Conservation (phyloP, 2,888 invertebrate genomes). For the Rhingia campestris region DNA sequence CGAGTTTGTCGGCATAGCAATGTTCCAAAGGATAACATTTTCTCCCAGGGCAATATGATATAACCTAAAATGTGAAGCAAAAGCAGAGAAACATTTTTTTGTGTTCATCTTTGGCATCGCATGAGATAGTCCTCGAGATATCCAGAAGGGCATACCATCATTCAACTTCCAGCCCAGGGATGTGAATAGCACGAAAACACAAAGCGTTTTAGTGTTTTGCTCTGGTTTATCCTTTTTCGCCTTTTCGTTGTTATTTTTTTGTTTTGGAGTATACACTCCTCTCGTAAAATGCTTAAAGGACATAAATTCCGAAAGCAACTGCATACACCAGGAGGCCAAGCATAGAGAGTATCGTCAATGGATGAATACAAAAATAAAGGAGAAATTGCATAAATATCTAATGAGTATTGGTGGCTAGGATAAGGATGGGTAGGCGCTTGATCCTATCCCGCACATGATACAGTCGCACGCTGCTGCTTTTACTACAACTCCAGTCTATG, state of each 20-base stretch:
- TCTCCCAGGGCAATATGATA: conserved; percentile 1
- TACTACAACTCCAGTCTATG: too few species aligned
- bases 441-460: conserved; percentile 16
- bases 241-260: conserved; percentile 14
- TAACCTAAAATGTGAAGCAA: conserved; percentile 30
- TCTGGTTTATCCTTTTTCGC: conserved; percentile 39
- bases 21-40: conserved; percentile 33
- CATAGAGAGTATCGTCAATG: conserved; percentile 13
- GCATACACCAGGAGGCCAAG: neutral
- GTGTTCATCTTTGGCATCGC: conserved; percentile 31
- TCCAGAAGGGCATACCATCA: conserved; percentile 32
- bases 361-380: conserved; percentile 48
- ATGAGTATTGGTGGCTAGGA: conserved; percentile 60
- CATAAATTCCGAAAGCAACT: conserved; percentile 40
- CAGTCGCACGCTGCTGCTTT: conserved; percentile 16
- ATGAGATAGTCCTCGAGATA: conserved; percentile 41
- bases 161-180: conserved; percentile 33
- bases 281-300: conserved; percentile 41
- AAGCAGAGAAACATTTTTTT: neutral
- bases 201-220: conserved; percentile 51
- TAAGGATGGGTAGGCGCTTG: conserved; percentile 23
- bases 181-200: conserved; percentile 48
- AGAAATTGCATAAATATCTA: conserved; percentile 72
- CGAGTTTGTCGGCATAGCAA: conserved; percentile 5
- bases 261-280: neutral